Base-by-base conservation (phyloP, 2,113 vertebrate genomes). In the Orthonyx spaldingii region DNA sequence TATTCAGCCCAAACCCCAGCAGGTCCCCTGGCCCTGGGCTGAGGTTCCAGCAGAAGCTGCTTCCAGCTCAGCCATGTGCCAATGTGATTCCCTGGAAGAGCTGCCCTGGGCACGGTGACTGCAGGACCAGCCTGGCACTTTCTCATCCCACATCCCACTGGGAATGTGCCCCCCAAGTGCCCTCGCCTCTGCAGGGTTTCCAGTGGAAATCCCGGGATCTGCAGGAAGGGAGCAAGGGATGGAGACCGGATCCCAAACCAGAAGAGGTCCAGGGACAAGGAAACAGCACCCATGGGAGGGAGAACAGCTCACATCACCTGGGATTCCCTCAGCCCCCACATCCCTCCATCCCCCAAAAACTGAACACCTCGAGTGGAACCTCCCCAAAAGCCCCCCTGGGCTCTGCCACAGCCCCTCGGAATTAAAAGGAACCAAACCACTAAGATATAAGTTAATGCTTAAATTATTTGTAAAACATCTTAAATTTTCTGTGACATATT, bases 371-470 rank as follows among this genome's bases (percentile, higher is more conserved):
- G 2, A 61, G 20, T 11, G 17, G 15, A 47, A 85, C 59, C 44
- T 59, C 55, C 66, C 52, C 69, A 26, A 18, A 30, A 23, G n/a
- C 27, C 37, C 47, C 32, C 17, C n/a, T 0, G 0, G 18, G 21
- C 32, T 61, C 52, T 78, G 59, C 90, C 85, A 5, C 78, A 90
- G 59, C 66, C 75, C 74, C 57, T 37, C 15, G 1, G 23, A 79
- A 91, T 78, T 41, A 44, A 92, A 94, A 97, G 47, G 86, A 97
- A 95, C 94, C 82, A 91, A 94, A 95, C 96, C 63, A 97, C 97
- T 97, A 96, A 95, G 95, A 97, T 98, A 98, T 98, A 98, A 98
- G 97, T 98, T 98, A 98, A 96, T 98, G 97, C 95, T 98, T 98
- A 98, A 98, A 98, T 98, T 98, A 98, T 98, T 98, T 98, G 98